A percentile compares a stretch with the other conserved stretches of the same genome.
phyloP scores from a whole-genome alignment of 2,113 vertebrate genomes.

The Acrocephalus arundinaceus region DNA sequence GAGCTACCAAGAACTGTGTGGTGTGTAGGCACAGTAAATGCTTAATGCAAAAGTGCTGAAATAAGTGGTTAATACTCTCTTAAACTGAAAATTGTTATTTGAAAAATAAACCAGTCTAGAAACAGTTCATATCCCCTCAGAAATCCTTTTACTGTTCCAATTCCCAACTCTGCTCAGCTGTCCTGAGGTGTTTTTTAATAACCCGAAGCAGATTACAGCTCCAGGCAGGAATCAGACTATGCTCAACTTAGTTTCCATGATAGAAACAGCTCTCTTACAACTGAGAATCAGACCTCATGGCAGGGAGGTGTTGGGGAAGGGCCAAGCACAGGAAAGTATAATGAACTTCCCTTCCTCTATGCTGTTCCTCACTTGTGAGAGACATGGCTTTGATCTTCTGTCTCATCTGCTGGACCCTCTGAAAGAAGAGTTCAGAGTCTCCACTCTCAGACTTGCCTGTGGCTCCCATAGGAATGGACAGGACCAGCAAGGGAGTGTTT shows the following conservation, averaged over 20 bases:
- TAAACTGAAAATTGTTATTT: background rate
- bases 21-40: background rate
- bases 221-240: background rate
- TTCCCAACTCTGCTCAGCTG: background rate
- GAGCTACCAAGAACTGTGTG: background rate
- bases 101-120: background rate
- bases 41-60: background rate
- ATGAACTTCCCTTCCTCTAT: background rate
- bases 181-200: background rate
- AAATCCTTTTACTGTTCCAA: background rate
- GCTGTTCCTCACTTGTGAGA: background rate
- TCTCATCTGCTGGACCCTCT: background rate
- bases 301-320: background rate
- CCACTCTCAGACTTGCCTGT: background rate
- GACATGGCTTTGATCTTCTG: background rate
- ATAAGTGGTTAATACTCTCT: background rate
- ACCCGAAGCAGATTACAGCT: background rate
- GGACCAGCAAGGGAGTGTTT: background rate
- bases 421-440: background rate
- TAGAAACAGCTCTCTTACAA: background rate
- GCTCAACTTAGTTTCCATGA: background rate
- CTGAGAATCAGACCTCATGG: background rate
- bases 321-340: background rate
- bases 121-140: background rate
- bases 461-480: background rate